Evolutionary conservation across 1,140 invertebrate genomes (phyloP).

Genomic region (Microvelia longipes): DNA sequence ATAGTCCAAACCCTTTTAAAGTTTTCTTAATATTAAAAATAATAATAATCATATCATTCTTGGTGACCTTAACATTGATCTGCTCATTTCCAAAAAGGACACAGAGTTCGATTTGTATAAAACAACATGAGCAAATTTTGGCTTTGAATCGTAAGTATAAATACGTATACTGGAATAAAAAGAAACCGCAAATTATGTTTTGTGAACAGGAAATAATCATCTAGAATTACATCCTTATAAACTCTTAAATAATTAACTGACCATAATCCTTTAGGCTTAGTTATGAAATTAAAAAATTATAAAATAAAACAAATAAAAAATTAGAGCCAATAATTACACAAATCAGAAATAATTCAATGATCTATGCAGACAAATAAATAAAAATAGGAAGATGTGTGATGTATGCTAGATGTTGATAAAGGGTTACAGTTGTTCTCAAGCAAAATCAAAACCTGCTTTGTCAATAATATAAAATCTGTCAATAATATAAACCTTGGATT

Average conservation of each 20-base stretch:
- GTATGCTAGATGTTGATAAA: neutral
- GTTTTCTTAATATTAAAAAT: neutral
- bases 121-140: neutral
- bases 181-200: neutral
- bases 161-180: neutral
- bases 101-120: neutral
- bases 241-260: neutral
- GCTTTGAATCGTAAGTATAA: neutral
- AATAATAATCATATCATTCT: neutral
- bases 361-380: neutral
- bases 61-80: neutral
- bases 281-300: neutral
- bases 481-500: neutral
- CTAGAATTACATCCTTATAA: neutral
- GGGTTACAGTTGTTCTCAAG: neutral
- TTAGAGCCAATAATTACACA: neutral
- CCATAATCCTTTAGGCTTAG: neutral
- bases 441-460: neutral
- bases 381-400: neutral
- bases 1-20: too few species aligned
- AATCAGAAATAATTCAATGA: neutral
- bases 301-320: neutral
- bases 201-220: neutral
- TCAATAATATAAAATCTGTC: neutral
- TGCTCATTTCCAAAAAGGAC: neutral